Base-by-base conservation (phyloP, 2,888 invertebrate species). In the Frankliniella intonsa region DNA sequence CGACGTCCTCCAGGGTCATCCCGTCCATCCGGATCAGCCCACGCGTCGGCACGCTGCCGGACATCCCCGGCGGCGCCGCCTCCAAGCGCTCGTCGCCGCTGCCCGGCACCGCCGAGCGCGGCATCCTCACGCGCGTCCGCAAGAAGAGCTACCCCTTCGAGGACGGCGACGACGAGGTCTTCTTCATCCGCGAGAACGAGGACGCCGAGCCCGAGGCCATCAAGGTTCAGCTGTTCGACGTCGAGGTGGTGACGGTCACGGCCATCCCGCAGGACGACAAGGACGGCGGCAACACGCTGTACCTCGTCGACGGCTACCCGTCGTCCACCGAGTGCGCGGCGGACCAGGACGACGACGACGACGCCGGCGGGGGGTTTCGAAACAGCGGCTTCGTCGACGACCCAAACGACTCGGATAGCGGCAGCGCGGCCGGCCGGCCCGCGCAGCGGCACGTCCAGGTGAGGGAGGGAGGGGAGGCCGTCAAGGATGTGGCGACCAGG, bases 91-190 rank as follows among this genome's bases (percentile, higher is more conserved):
- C 38, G 22, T 69, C 69, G 9, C 69, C 69, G 69, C 69, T 69
- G 69, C 69, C 69, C 69, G 69, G 69, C 22, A 69, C 69, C 22
- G 22, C 69, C 9, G 69, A 69, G 22, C 69, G 69, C 69, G 69
- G 69, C 69, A 69, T 69, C 69, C 69, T 69, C 22, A 69, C 69
- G n/a, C 69, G 69, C 9, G 69, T 69, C 22, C 69, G 69, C 22
- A 69, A 69, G 22, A 69, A 69, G 69, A 69, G 69, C 69, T 69
- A 69, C 69, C 69, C 69, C 22, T 69, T 69, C 69, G 69, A 69
- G 69, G 69, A 69, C 69, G 69, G 69, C 69, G 69, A 69, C 69
- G 69, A 69, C 69, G 69, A 69, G 69, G 69, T 69, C 9, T 69
- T 69, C 69, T 69, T 69, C 69, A 69, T 69, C 69, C 69, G 69